Evolutionary conservation across 2,888 invertebrate species (phyloP).

Genomic region (Panopea generosa): DNA sequence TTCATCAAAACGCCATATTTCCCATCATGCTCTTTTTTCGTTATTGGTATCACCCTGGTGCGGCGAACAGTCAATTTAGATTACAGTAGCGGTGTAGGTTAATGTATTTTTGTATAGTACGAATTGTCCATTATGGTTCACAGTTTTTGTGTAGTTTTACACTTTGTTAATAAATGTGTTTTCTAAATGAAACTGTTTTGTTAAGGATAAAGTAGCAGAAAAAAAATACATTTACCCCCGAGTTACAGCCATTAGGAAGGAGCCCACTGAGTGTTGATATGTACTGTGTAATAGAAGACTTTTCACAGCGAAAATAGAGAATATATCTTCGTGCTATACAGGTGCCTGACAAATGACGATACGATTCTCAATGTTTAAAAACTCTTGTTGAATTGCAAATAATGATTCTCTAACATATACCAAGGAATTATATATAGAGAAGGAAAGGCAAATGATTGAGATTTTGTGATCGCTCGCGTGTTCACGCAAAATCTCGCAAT

Average conservation of each 20-base stretch:
- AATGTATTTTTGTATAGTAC: constrained; percentile 35
- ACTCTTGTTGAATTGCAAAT: no score
- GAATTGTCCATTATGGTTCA: constrained; percentile 21
- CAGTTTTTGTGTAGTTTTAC: constrained; percentile 9
- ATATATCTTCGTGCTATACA: neutral
- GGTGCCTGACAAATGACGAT: no score
- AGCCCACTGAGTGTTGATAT: constrained; percentile 19
- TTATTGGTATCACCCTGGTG: no score
- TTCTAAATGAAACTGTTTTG: constrained; percentile 27
- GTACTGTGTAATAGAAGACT: neutral
- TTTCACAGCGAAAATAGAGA: neutral
- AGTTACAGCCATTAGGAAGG: constrained; percentile 24
- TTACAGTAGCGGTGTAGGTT: constrained; percentile 55
- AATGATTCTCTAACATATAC: no score
- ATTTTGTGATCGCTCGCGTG: no score
- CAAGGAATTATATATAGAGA: no score
- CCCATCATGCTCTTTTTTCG: no score
- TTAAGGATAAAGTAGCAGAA: constrained; percentile 24
- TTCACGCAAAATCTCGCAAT: no score
- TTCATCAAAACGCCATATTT: no score
- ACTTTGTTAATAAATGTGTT: constrained; percentile 45
- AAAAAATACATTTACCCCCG: constrained; percentile 54
- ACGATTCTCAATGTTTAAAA: no score
- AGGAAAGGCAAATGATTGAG: no score
- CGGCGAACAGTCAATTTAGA: no score